A percentile compares a stretch with the other conserved stretches of the same genome.
These are phyloP conservation scores for Drosophila recens DNA, from an alignment of 2,888 invertebrate genomes.

Conservation along the genomic window DNA sequence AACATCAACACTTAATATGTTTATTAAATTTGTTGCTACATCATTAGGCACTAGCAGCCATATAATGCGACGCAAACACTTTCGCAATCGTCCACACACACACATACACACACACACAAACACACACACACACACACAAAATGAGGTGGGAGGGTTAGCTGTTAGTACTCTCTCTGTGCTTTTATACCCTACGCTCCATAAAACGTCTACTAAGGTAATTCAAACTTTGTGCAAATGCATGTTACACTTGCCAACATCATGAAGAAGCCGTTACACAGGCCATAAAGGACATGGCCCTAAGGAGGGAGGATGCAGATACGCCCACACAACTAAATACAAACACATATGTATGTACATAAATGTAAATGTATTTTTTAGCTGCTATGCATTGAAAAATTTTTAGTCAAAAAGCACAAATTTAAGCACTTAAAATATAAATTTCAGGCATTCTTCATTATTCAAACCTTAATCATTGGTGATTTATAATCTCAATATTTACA, in stretches of 20 bases:
- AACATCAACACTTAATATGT: slow-evolving; percentile 81
- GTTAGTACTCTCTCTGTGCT: slow-evolving; percentile 11
- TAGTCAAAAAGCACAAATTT: not conserved
- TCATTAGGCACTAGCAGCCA: slow-evolving; percentile 80
- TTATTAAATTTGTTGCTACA: slow-evolving; percentile 82
- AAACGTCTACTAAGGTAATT: slow-evolving; percentile 59
- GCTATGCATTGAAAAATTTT: not conserved
- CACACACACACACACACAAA: slow-evolving; percentile 19
- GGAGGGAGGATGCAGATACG: too few species aligned
- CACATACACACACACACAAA: slow-evolving; percentile 30
- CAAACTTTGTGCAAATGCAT: slow-evolving; percentile 56
- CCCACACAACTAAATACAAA: slow-evolving; percentile 2
- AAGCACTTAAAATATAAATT: not conserved
- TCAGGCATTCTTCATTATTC: not conserved
- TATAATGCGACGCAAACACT: slow-evolving; percentile 76
- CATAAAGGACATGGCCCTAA: slow-evolving; percentile 32
- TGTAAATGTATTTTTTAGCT: not conserved
- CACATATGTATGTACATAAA: not conserved
- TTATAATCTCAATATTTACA: too few species aligned
- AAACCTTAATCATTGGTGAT: not conserved
- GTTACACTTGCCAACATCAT: slow-evolving; percentile 46
- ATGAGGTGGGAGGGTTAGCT: slow-evolving; percentile 12
- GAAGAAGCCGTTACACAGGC: slow-evolving; percentile 34
- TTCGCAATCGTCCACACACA: slow-evolving; percentile 33
- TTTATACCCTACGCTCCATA: slow-evolving; percentile 68